Conservation (phyloP, 2,113 vertebrate species). For the Oophaga pumilio region DNA sequence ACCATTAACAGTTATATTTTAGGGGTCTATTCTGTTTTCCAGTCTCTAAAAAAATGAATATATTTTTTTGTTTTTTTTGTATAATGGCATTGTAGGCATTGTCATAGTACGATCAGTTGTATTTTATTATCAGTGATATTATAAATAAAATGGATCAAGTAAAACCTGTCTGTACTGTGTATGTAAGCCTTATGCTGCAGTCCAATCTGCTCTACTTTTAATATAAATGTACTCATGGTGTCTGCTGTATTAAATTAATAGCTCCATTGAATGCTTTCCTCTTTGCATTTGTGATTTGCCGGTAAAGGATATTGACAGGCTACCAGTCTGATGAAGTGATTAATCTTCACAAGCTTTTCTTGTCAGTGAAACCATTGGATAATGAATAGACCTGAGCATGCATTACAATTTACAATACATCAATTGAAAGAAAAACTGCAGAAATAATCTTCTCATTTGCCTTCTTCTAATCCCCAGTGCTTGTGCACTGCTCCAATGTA, state of each 20-base stretch:
- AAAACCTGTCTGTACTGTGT: not conserved
- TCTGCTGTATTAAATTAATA: conserved; percentile 41
- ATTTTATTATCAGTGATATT: not conserved
- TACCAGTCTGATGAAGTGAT: conserved; percentile 52
- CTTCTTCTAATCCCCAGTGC: conserved; percentile 24
- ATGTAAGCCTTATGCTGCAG: not conserved
- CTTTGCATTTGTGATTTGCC: conserved; percentile 46
- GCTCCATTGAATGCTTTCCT: conserved; percentile 35
- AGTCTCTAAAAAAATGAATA: not conserved
- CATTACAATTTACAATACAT: conserved; percentile 56
- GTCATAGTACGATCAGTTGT: not conserved
- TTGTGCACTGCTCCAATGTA: conserved; percentile 14
- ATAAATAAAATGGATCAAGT: not conserved
- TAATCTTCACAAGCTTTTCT: conserved; percentile 54
- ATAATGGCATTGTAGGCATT: conserved; percentile 1
- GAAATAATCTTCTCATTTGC: conserved; percentile 33
- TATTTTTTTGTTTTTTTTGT: not conserved
- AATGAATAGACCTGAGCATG: conserved; percentile 56
- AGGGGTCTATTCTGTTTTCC: too few species aligned
- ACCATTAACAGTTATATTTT: too few species aligned
- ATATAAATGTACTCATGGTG: conserved; percentile 27
- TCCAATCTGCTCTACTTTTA: conserved; percentile 1
- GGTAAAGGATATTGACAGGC: conserved; percentile 49
- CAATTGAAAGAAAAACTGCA: conserved; percentile 47
- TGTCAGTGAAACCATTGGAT: conserved; percentile 55